These are phyloP conservation scores for Alexandromys oeconomus DNA, from an alignment of 2,797 vertebrate genomes.

Conservation along the genomic window DNA sequence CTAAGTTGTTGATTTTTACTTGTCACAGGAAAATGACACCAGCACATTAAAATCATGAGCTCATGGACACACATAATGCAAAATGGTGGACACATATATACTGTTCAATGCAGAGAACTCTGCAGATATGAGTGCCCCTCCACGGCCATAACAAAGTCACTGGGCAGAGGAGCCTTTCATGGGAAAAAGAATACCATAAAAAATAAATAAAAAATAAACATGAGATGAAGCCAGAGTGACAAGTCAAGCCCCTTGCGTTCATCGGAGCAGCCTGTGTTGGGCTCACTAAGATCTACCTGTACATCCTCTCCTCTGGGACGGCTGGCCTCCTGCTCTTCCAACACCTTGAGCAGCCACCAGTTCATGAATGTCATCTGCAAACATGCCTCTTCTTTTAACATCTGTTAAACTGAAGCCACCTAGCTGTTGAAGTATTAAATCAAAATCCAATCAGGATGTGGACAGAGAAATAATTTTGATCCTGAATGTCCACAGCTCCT, in stretches of 20 bases:
- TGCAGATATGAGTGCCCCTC: background rate
- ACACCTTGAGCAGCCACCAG: background rate
- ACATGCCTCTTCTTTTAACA: background rate
- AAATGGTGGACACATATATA: background rate
- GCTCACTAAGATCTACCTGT: background rate
- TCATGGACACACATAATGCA: background rate
- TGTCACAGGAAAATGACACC: background rate
- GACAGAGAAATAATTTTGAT: background rate
- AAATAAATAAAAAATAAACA: background rate
- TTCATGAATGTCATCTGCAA: background rate
- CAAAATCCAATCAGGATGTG: background rate
- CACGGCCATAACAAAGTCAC: background rate
- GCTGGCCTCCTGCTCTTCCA: background rate
- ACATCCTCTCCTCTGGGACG: background rate
- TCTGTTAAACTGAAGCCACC: background rate
- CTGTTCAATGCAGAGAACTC: background rate
- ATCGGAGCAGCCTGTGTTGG: too few species aligned
- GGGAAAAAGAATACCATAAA: background rate
- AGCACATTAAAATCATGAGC: background rate
- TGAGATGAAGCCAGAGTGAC: background rate
- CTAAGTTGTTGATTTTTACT: background rate
- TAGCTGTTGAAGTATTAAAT: background rate
- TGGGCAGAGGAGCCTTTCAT: conserved; percentile 25
- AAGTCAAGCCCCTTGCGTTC: background rate
- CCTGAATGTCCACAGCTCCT: background rate